These are phyloP conservation scores for Peromyscus melanophrys DNA, from an alignment of 2,797 vertebrate species.

Conservation along the genomic window DNA sequence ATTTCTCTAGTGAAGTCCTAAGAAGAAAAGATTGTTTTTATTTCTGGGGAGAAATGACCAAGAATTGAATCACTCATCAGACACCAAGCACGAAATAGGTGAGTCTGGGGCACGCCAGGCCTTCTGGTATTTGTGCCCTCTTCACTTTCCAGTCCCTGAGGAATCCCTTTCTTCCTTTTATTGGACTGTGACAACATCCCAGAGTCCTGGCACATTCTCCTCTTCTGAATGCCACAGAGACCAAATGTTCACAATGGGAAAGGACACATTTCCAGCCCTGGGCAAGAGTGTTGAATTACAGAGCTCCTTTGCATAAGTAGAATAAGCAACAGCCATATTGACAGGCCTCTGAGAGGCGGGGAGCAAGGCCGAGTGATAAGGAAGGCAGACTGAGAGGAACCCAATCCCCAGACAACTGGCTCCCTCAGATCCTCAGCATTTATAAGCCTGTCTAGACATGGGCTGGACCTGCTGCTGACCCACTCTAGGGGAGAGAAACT, in stretches of 20 bases:
- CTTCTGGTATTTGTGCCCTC: not conserved
- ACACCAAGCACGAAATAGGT: not conserved
- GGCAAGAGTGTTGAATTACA: slow-evolving; percentile 64
- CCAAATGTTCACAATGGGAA: slow-evolving; percentile 48
- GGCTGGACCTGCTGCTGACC: not conserved
- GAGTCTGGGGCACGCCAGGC: not conserved
- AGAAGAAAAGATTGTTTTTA: not conserved
- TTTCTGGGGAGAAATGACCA: slow-evolving; percentile 25
- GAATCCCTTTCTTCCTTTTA: slow-evolving; percentile 21
- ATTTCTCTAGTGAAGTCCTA: slow-evolving; percentile 15
- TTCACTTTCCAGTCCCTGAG: not conserved
- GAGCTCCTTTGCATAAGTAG: slow-evolving; percentile 55
- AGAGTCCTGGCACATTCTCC: slow-evolving; percentile 50
- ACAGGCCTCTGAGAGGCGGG: slow-evolving; percentile 13
- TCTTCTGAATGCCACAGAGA: slow-evolving; percentile 46
- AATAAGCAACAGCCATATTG: slow-evolving; percentile 66
- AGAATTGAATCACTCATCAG: not conserved
- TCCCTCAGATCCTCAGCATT: slow-evolving; percentile 37
- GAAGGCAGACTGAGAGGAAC: slow-evolving; percentile 63
- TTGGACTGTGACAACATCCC: slow-evolving; percentile 40
- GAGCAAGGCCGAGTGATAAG: slow-evolving; percentile 71
- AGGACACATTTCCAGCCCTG: slow-evolving; percentile 61
- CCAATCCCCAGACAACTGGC: not conserved
- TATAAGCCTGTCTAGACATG: slow-evolving; percentile 62
- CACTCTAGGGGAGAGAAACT: slow-evolving; percentile 3